These are phyloP conservation scores for Holcopasites calliopsidis DNA, from an alignment of 1,140 invertebrate genomes.

Conservation along the genomic window DNA sequence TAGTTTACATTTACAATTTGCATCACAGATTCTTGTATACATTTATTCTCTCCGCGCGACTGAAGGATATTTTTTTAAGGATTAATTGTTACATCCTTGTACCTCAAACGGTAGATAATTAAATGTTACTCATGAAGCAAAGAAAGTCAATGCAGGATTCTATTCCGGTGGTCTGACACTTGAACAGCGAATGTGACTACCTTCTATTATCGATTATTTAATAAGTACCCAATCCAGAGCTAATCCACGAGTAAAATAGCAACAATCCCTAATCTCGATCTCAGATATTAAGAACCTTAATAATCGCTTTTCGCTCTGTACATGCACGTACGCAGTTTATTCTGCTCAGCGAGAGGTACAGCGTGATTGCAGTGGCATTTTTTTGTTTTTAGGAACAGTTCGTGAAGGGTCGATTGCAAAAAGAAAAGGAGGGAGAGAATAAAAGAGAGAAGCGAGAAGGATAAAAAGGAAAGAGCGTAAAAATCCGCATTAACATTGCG, in stretches of 20 bases:
- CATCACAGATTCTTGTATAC: no score
- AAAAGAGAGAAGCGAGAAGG: neutral
- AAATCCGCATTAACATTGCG: neutral
- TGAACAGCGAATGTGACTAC: constrained; percentile 7
- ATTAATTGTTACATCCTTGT: no score
- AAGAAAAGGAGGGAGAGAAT: neutral
- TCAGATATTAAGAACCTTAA: neutral
- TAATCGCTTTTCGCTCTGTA: neutral
- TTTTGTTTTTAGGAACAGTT: constrained; percentile 38
- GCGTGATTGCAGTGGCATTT: constrained; percentile 22
- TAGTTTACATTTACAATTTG: no score
- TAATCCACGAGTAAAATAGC: neutral
- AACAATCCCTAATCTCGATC: neutral
- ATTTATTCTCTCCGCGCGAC: no score
- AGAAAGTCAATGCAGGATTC: neutral
- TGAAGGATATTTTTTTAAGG: no score
- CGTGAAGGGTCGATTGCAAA: constrained; percentile 13
- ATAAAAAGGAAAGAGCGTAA: neutral
- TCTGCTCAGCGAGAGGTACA: constrained; percentile 29
- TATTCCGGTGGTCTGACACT: neutral
- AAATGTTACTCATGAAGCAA: no score
- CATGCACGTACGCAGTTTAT: no score
- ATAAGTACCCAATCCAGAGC: constrained; percentile 17
- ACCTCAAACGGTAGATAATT: no score
- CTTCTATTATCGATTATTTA: constrained; percentile 17